Evolutionary conservation across 2,797 vertebrate species (phyloP), one percentile per base, ranked within the genome.

Genomic region (Thunnus albacares): DNA sequence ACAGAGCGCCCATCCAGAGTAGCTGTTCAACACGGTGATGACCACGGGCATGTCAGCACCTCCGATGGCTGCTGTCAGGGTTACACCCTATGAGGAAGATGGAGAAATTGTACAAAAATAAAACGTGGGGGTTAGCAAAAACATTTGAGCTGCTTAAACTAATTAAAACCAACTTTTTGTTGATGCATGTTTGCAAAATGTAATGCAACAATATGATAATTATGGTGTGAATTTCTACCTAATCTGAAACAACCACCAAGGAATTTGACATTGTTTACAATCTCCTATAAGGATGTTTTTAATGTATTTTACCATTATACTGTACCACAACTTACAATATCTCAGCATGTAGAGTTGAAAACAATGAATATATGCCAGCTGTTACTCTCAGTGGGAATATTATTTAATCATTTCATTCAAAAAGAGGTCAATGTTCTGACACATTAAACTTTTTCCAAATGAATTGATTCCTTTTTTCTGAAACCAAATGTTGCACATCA

Each of bases 31-130:
- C 71, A 96, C 95, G 0, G 96, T 95, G 89, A 95, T 95, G 89
- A 97, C 96, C 59, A 96, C 95, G 0, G 96, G 94, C 95, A 95
- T 96, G 91, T 96, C 96, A 10, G 95, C 94, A 4, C 95, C 96
- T 55, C 95, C 96, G 6, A 96, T 96, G 83, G 95, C 96, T 35
- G 96, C 94, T 0, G 95, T 97, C 81, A 97, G 88, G 0, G 95
- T 96, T 45, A 96, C 94, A 24, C 94, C 95, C 95, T 96, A 55
- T 8, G 38, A 22, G 14, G 18, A 30, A 18, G 60, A 18, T 5
- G 18, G 18, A 49, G n/a, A 72, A 12, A 8, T 55, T 22, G 26
- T 1, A 1, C 17, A 59, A 24, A 58, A 51, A 14, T 61, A 30
- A 20, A 47, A 77, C 4, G 3, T 24, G 15, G 3, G 0, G 47